Evolutionary conservation across 1,140 invertebrate species (phyloP), one percentile per base, ranked within the genome.

Genomic region (Brachionus calyciflorus): DNA sequence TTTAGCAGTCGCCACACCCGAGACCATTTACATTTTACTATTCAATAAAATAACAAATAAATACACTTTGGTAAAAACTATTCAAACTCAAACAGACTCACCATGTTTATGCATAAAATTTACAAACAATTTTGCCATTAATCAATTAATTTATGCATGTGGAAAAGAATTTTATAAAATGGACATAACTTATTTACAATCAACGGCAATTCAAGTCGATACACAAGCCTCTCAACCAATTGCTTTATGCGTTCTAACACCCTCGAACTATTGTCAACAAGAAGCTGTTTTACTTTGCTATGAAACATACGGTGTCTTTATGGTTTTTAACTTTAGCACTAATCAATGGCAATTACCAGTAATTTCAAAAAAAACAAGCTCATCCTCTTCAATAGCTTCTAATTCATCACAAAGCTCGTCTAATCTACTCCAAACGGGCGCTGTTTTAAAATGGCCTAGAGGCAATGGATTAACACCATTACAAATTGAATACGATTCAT

Each of bases 401-500:
- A 73, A 73, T 30, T 14, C 24, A 5, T 49, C 69, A 4, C 33
- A 65, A n/a, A 44, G 37, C 44, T 41, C 60, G 7, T 65, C 60
- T 3, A 65, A 65, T 65, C 24, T 65, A 9, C 41, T 65, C 6
- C 60, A 65, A 41, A 26, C 60, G 12, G 24, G 37, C 2, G 19
- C 60, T 3, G 48, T 49, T 9, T 30, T 73, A 40, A 73, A 73
- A 73, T 73, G 69, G 69, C 51, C 46, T 26, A 49, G 69, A 49
- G 69, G 69, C 24, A 73, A 73, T 41, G 69, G 69, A 40, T 33
- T 73, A 1, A 73, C 69, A 12, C 69, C 69, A 30, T 55, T 73
- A 55, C 69, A 73, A 24, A 73, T 73, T 30, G 69, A 73, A 55
- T 73, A 73, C 26, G 51, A 73, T n/a, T 49, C 69, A 24, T 55